Conservation (phyloP, 2,797 vertebrate genomes). For the Crypturellus tataupa region DNA sequence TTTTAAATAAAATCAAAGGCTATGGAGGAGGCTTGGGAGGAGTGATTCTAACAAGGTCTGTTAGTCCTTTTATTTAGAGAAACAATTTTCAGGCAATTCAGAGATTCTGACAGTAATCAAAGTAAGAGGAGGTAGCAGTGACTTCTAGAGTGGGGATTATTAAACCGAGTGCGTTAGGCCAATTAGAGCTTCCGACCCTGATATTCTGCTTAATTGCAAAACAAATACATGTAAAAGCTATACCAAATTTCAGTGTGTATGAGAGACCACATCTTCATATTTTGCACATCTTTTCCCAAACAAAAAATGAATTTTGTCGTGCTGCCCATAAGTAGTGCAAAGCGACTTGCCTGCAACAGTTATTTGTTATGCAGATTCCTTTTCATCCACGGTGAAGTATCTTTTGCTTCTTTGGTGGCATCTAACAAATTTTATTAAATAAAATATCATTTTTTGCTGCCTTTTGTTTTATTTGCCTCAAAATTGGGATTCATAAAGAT, state of each 20-base stretch:
- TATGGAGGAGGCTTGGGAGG: not conserved
- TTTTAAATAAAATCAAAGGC: slow-evolving; percentile 9
- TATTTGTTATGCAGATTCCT: not conserved
- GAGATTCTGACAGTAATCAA: not conserved
- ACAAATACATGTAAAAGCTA: not conserved
- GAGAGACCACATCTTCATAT: not conserved
- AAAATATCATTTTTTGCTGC: slow-evolving; percentile 19
- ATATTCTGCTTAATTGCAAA: not conserved
- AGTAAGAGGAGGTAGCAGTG: not conserved
- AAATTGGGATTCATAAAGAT: slow-evolving; percentile 66
- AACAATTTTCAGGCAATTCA: not conserved
- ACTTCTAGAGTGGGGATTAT: not conserved
- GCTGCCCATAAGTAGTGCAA: not conserved
- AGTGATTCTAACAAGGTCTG: not conserved
- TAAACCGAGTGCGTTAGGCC: not conserved
- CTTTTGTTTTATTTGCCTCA: slow-evolving; percentile 68
- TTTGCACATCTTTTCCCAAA: not conserved
- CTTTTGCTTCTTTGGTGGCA: not conserved
- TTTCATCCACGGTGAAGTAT: not conserved
- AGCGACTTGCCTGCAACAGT: not conserved
- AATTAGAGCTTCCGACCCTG: not conserved
- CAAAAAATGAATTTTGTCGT: not conserved
- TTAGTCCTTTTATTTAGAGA: not conserved
- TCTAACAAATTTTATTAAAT: slow-evolving; percentile 33
- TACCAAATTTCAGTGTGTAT: not conserved